Conservation (phyloP, 1,140 invertebrate genomes). For the Helicoverpa armigera region DNA sequence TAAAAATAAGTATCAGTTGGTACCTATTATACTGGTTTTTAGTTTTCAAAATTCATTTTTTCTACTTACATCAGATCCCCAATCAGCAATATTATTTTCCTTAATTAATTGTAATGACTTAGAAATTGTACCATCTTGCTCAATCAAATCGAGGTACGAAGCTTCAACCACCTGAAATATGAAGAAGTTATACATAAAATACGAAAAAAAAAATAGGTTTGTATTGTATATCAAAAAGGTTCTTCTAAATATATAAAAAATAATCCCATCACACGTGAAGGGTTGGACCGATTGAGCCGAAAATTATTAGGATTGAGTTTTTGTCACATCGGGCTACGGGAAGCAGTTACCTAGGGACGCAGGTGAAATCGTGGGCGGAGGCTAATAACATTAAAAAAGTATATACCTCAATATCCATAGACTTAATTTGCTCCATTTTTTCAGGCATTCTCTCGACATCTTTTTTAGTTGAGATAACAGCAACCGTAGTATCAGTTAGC, state of each 20-base stretch:
- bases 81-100: conserved; percentile 92
- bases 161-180: conserved; percentile 85
- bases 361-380: too few relatives aligned
- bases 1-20: too few relatives aligned
- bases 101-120: conserved; percentile 89
- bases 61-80: conserved; percentile 92
- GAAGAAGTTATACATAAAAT: neutral
- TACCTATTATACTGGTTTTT: too few relatives aligned
- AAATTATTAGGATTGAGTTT: neutral
- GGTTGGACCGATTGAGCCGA: too few relatives aligned
- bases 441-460: conserved; percentile 90
- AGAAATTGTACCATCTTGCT: conserved; percentile 84
- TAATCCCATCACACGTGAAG: too few relatives aligned
- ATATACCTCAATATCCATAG: conserved; percentile 91
- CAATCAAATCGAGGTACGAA: conserved; percentile 91
- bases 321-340: neutral
- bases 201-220: too few relatives aligned
- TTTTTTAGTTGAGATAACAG: conserved; percentile 91
- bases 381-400: neutral
- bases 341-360: too few relatives aligned
- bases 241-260: too few relatives aligned
- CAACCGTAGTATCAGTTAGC: conserved; percentile 89
- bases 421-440: conserved; percentile 90
- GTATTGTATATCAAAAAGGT: too few relatives aligned
- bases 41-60: too few relatives aligned